Conservation (phyloP, 92 coral and sea anemone species). For the Hydrozoanthus gracilis region DNA sequence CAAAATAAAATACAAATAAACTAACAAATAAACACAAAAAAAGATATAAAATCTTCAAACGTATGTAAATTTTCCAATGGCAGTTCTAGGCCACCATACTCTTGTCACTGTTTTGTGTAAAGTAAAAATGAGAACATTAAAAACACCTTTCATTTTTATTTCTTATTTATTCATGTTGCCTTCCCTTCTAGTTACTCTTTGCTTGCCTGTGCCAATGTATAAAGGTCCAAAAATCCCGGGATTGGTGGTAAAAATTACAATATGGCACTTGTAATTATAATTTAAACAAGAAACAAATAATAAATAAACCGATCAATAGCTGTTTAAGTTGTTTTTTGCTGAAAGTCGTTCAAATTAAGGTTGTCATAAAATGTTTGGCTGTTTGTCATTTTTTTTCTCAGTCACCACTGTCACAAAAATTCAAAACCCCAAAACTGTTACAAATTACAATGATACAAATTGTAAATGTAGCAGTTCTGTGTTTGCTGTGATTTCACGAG, state of each 20-base stretch:
- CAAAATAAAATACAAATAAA: no score
- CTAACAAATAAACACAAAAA: no score
- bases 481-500: slow-evolving; percentile 4
- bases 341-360: neutral
- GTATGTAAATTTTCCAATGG: no score
- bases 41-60: no score
- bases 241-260: neutral
- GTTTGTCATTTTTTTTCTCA: neutral
- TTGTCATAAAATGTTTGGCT: neutral
- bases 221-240: neutral
- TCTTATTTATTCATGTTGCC: neutral
- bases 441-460: neutral
- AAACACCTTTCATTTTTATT: neutral
- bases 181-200: neutral
- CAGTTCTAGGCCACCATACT: no score
- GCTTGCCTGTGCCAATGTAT: neutral
- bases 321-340: neutral
- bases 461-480: slow-evolving; percentile 7
- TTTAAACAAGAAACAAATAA: neutral
- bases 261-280: neutral
- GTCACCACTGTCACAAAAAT: neutral
- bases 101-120: neutral
- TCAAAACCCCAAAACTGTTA: slow-evolving; percentile 3
- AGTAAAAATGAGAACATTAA: neutral
- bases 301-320: neutral